These are phyloP conservation scores for Potorous gilbertii DNA, from an alignment of 2,797 vertebrate species.

Conservation along the genomic window DNA sequence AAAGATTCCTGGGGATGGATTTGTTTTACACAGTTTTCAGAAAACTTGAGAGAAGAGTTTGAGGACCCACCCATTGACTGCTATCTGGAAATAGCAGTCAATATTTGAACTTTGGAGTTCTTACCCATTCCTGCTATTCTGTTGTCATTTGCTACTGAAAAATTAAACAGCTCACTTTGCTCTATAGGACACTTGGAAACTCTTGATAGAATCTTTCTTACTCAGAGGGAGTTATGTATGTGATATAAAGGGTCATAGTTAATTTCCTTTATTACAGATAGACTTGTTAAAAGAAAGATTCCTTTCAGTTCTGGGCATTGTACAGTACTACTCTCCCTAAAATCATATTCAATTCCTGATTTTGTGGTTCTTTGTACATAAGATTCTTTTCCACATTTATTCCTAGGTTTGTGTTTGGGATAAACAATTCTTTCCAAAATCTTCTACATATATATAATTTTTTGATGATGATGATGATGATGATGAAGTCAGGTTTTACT, in stretches of 20 bases:
- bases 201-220: slow-evolving; percentile 6
- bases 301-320: slow-evolving; percentile 11
- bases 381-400: background rate
- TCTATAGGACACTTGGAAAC: background rate
- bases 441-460: slow-evolving; percentile 1
- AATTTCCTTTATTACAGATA: slow-evolving; percentile 11
- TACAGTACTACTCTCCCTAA: background rate
- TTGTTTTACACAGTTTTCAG: slow-evolving; percentile 5
- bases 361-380: background rate
- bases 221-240: slow-evolving; percentile 35
- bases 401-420: background rate
- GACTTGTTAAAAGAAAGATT: slow-evolving; percentile 22
- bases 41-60: background rate
- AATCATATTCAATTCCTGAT: slow-evolving; percentile 27
- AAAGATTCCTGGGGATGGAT: background rate
- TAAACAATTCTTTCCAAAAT: background rate
- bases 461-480: background rate
- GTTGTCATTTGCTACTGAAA: slow-evolving; percentile 22
- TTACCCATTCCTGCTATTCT: background rate
- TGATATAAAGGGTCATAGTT: background rate
- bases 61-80: background rate
- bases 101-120: background rate
- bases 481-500: background rate
- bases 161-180: slow-evolving; percentile 16
- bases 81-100: background rate